Percentiles rank a stretch among this genome's conserved stretches.
Evolutionary conservation across 2,113 vertebrate species (phyloP).

Genomic region (Corythaeola cristata): DNA sequence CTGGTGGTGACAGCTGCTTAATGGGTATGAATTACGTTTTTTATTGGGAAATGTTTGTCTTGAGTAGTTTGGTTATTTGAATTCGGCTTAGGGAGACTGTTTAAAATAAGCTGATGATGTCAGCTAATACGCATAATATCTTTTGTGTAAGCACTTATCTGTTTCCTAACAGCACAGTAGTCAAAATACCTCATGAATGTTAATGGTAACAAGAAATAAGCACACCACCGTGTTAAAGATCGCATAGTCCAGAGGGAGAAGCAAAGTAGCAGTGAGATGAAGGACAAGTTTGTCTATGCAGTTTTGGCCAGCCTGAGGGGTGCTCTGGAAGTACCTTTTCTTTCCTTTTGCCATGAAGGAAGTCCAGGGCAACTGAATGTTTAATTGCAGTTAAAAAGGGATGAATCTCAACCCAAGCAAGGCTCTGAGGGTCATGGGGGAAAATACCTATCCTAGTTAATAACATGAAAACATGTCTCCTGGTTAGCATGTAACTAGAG

Average conservation of each 20-base stretch:
- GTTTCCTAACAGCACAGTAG: slow-evolving; percentile 11
- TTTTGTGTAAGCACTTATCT: slow-evolving; percentile 7
- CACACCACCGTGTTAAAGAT: neutral
- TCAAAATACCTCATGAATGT: slow-evolving; percentile 24
- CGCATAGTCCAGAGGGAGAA: neutral
- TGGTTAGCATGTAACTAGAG: neutral
- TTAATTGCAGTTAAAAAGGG: neutral
- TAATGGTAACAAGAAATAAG: slow-evolving; percentile 8
- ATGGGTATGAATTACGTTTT: neutral
- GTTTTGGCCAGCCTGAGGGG: neutral
- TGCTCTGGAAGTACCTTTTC: neutral
- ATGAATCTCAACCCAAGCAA: neutral
- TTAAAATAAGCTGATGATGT: slow-evolving; percentile 19
- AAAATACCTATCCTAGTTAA: neutral
- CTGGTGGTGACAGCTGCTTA: neutral
- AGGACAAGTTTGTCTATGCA: neutral
- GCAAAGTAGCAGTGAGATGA: neutral
- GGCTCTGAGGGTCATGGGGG: neutral
- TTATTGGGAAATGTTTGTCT: neutral
- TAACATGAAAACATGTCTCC: neutral
- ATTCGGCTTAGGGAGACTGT: neutral
- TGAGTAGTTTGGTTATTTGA: neutral
- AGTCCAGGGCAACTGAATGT: neutral
- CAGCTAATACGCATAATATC: neutral
- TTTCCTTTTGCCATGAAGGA: neutral